These are phyloP conservation scores for Agelaius phoeniceus DNA, from an alignment of 2,113 vertebrate species.

Conservation along the genomic window DNA sequence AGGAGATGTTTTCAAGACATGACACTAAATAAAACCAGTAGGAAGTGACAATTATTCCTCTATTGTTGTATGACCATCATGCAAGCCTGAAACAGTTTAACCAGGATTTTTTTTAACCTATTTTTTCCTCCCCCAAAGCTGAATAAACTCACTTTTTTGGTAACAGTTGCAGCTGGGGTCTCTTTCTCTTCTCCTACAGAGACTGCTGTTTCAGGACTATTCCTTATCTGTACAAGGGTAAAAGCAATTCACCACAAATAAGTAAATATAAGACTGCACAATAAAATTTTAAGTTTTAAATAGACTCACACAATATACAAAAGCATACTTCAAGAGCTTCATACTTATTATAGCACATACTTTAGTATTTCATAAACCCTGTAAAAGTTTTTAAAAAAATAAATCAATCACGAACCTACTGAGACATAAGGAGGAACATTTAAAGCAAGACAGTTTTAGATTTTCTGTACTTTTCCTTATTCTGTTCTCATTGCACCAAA, in stretches of 20 bases:
- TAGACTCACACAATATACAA: background rate
- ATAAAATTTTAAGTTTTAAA: background rate
- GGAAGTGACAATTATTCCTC: background rate
- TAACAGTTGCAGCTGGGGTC: background rate
- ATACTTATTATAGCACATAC: background rate
- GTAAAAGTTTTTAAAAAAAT: background rate
- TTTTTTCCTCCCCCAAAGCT: background rate
- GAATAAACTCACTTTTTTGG: slow-evolving; percentile 64
- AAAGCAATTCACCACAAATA: background rate
- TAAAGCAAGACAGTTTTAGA: background rate
- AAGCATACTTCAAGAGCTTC: background rate
- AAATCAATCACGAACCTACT: background rate
- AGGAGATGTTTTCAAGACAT: background rate
- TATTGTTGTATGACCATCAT: background rate
- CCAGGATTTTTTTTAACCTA: background rate
- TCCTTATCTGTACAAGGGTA: slow-evolving; percentile 56
- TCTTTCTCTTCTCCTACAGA: slow-evolving; percentile 69
- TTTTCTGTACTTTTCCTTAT: background rate
- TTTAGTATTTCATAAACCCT: background rate
- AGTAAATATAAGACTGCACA: background rate
- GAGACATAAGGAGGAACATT: background rate
- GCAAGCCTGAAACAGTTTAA: background rate
- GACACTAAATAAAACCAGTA: background rate
- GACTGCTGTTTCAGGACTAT: slow-evolving; percentile 75
- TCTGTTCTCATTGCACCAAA: background rate